These are phyloP conservation scores for Cerastis rubricosa DNA, from an alignment of 2,888 invertebrate species.

Conservation along the genomic window DNA sequence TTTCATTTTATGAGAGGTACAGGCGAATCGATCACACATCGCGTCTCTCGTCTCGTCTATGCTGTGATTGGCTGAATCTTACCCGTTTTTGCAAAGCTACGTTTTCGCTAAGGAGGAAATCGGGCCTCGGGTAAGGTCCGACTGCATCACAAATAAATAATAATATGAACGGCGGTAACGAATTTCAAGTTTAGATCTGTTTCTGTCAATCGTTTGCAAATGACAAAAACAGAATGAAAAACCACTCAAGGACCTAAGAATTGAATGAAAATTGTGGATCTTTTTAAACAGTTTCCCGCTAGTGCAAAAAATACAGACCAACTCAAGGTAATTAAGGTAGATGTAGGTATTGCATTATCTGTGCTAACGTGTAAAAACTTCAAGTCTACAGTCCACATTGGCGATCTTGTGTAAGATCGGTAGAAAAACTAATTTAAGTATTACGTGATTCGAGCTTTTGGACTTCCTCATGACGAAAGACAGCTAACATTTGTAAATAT, in stretches of 20 bases:
- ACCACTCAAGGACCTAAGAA: neutral
- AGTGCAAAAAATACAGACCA: neutral
- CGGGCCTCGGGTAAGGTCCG: neutral
- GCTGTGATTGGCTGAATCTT: neutral
- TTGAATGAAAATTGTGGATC: neutral
- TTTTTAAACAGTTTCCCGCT: slow-evolving; percentile 19
- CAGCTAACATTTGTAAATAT: neutral
- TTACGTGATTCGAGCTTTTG: slow-evolving; percentile 29
- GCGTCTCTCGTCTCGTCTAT: neutral
- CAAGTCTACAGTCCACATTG: neutral
- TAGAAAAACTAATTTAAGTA: slow-evolving; percentile 17
- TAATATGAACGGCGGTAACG: neutral
- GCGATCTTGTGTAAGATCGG: neutral
- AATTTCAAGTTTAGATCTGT: neutral
- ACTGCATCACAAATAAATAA: neutral
- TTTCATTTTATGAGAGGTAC: neutral
- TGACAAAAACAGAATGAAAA: neutral
- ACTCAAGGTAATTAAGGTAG: neutral
- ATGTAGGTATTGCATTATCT: neutral
- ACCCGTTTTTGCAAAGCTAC: neutral
- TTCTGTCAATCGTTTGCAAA: neutral
- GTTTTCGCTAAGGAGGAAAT: neutral
- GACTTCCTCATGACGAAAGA: neutral
- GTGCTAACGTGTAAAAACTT: slow-evolving; percentile 17
- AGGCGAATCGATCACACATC: neutral